Evolutionary conservation across 2,888 invertebrate genomes (phyloP), one percentile per base, ranked within the genome.

Genomic region (Tetragonula carbonaria): DNA sequence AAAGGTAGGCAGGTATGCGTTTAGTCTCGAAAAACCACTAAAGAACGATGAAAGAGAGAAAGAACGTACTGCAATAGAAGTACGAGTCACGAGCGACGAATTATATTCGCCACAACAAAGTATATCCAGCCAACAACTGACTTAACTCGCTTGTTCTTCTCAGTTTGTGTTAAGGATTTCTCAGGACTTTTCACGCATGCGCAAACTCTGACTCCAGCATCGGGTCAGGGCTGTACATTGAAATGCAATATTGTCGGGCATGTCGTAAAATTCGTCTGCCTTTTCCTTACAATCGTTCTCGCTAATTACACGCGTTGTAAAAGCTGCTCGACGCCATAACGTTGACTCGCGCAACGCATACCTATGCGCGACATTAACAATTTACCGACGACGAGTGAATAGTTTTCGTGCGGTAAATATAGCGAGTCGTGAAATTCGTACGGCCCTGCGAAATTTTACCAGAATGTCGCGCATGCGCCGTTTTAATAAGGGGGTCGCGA

Each of bases 81-180:
- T 72, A 62, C 84, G 28, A 74, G 63, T 77, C 77, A 83, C 84
- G 68, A 83, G 50, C 83, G 68, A 73, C 77, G 83, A 83, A 83
- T 77, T 77, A 83, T 73, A 77, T 77, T 83, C 84, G 84, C 70
- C 84, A 83, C 84, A 83, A 83, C 74, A 84, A 84, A 74, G 84
- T 45, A 74, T 78, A 84, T 74, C 28, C 65, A 65, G 65, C 68
- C 84, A 73, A 70, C 84, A 59, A 84, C 84, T 84, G 84, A 84
- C 84, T 84, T 70, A 66, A 74, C 74, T 84, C 65, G 82, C 67
- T 83, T 73, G 84, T 74, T 72, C 74, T 78, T 71, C 74, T 71
- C 84, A 62, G 84, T 78, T 77, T 66, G 84, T 84, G 84, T 74
- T 77, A 83, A 84, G 75, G 74, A 84, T 84, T 84, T 74, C 84